These are phyloP conservation scores for Drosophila sordidula DNA, from an alignment of 2,888 invertebrate genomes.

Conservation along the genomic window DNA sequence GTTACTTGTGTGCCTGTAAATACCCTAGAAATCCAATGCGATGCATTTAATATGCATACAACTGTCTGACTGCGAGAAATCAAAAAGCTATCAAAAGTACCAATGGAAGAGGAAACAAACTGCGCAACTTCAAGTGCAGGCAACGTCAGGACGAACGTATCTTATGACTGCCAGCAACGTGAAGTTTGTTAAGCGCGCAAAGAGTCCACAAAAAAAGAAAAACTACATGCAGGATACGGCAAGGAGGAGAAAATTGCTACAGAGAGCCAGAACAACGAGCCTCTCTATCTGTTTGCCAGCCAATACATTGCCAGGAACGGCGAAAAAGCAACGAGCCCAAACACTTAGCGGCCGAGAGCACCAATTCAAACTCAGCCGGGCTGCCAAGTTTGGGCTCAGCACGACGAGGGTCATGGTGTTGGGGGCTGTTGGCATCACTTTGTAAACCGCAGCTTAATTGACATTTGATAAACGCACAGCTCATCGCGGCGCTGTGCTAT, in stretches of 20 bases:
- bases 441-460: constrained; percentile 69
- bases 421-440: constrained; percentile 36
- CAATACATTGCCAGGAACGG: constrained; percentile 20
- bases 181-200: constrained; percentile 36
- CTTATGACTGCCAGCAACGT: constrained; percentile 26
- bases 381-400: no score
- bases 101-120: constrained; percentile 19
- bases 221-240: constrained; percentile 58
- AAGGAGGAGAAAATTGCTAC: constrained; percentile 4
- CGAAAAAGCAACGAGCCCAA: constrained; percentile 39
- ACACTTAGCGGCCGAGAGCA: constrained; percentile 46
- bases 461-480: constrained; percentile 71
- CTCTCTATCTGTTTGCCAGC: constrained; percentile 8
- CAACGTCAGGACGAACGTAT: constrained; percentile 19
- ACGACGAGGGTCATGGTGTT: neutral
- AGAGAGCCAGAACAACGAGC: constrained; percentile 3
- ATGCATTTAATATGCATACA: constrained; percentile 14
- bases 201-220: constrained; percentile 38
- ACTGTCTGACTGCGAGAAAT: constrained; percentile 12
- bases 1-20: neutral
- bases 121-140: constrained; percentile 20
- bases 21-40: neutral
- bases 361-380: constrained; percentile 24
- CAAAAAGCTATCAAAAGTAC: constrained; percentile 29
- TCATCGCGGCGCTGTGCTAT: constrained; percentile 15